Conservation (phyloP, 2,113 vertebrate genomes). For the Neomonachus schauinslandi region DNA sequence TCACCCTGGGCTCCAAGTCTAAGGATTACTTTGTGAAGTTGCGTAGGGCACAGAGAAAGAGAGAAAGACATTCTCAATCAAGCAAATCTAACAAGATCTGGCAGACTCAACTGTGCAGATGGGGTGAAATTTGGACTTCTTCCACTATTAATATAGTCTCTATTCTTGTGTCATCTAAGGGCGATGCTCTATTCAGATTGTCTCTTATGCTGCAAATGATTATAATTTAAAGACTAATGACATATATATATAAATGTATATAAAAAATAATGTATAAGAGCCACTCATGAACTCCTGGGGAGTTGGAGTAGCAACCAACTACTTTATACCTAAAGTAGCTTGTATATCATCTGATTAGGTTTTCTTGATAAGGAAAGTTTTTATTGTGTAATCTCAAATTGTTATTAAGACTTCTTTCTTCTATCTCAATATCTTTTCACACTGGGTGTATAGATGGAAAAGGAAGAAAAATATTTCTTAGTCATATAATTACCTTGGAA, state of each 20-base stretch:
- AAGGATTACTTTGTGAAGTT: not conserved
- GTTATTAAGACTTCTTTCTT: constrained; percentile 17
- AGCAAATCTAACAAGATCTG: constrained; percentile 42
- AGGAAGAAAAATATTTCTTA: not conserved
- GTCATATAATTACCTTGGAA: not conserved
- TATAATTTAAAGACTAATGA: constrained; percentile 22
- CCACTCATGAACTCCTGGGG: not conserved
- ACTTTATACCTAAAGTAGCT: not conserved
- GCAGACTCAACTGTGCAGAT: not conserved
- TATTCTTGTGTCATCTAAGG: not conserved
- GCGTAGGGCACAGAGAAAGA: not conserved
- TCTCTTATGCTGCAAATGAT: not conserved
- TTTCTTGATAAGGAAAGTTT: constrained; percentile 26
- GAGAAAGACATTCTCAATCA: not conserved
- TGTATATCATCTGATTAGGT: not conserved
- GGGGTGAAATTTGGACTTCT: constrained; percentile 17
- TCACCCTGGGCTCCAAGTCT: not conserved
- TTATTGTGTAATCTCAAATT: constrained; percentile 11
- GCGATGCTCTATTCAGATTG: not conserved
- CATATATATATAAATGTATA: not conserved
- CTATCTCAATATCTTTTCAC: not conserved
- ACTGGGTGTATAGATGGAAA: not conserved
- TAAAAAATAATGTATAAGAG: constrained; percentile 4
- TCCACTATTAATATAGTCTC: not conserved
- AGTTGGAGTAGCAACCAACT: not conserved